phyloP scores from a whole-genome alignment of 2,888 invertebrate species.

The Sphinx pinastri region DNA sequence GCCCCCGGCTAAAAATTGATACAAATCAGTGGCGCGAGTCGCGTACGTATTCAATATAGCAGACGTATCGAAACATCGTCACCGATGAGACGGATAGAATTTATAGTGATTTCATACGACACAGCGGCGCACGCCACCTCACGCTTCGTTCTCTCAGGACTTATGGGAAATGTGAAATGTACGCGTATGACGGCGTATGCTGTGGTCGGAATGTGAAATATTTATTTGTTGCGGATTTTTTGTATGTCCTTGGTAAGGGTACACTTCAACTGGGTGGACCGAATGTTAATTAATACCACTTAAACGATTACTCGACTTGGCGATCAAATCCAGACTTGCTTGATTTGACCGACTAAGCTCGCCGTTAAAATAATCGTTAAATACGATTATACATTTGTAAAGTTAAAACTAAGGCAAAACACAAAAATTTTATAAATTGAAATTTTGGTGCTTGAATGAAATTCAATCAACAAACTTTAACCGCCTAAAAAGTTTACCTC shows the following conservation, averaged over 20 bases:
- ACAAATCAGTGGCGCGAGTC: constrained; percentile 8
- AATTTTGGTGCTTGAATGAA: too few relatives aligned
- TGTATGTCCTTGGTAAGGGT: not conserved
- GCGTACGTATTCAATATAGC: constrained; percentile 13
- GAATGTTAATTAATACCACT: too few relatives aligned
- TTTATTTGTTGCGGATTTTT: not conserved
- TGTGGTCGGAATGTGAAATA: not conserved
- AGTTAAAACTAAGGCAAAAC: too few relatives aligned
- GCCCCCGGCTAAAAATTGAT: not conserved
- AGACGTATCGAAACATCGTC: constrained; percentile 1
- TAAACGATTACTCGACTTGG: too few relatives aligned
- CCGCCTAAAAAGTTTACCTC: too few relatives aligned
- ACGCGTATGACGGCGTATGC: not conserved
- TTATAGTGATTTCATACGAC: constrained; percentile 16
- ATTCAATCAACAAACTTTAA: too few relatives aligned
- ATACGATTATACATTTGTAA: too few relatives aligned
- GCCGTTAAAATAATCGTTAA: too few relatives aligned
- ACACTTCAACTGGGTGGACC: too few relatives aligned
- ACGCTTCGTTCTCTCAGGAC: not conserved
- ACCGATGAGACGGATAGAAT: constrained; percentile 17
- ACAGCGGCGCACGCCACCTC: constrained; percentile 9
- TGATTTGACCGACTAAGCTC: too few relatives aligned
- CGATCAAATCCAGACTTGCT: too few relatives aligned
- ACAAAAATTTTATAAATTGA: too few relatives aligned
- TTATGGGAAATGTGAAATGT: constrained; percentile 3